Percentiles rank a stretch among this genome's conserved stretches.
Evolutionary conservation across 1,140 invertebrate species (phyloP).

Genomic region (Nephila pilipes): DNA sequence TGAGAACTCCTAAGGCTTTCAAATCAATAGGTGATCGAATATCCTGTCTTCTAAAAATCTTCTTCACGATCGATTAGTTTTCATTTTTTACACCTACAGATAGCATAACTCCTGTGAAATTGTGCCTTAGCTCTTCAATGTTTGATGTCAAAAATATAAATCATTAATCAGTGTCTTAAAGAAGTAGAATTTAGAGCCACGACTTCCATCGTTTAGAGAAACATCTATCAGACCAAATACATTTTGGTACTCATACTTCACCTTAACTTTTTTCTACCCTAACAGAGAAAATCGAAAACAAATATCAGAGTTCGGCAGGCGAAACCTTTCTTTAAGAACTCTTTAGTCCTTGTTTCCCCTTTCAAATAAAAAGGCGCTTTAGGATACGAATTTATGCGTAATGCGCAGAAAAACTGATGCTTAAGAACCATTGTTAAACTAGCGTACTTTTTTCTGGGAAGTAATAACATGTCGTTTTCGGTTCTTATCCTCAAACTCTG

Average conservation of each 20-base stretch:
- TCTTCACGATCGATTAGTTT: background rate
- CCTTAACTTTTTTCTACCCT: background rate
- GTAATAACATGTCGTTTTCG: constrained; percentile 1
- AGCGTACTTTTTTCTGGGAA: background rate
- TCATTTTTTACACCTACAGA: background rate
- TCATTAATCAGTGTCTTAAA: background rate
- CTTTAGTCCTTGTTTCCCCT: background rate
- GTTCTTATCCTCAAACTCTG: background rate
- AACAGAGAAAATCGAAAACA: background rate
- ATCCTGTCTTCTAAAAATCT: too few relatives aligned
- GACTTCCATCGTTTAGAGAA: background rate
- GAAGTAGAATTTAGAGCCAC: constrained; percentile 1
- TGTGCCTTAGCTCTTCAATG: background rate
- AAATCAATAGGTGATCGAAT: too few relatives aligned
- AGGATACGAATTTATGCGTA: constrained; percentile 34
- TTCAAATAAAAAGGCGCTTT: constrained; percentile 3
- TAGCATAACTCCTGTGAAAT: background rate
- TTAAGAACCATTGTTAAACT: background rate
- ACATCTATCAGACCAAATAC: background rate
- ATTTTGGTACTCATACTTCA: background rate
- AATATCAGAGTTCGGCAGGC: background rate
- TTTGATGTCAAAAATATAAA: background rate
- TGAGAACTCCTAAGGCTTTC: too few relatives aligned
- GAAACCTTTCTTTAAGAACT: background rate
- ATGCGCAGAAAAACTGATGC: constrained; percentile 15